Evolutionary conservation across 1,140 invertebrate genomes (phyloP).

Genomic region (Papilio polytes): DNA sequence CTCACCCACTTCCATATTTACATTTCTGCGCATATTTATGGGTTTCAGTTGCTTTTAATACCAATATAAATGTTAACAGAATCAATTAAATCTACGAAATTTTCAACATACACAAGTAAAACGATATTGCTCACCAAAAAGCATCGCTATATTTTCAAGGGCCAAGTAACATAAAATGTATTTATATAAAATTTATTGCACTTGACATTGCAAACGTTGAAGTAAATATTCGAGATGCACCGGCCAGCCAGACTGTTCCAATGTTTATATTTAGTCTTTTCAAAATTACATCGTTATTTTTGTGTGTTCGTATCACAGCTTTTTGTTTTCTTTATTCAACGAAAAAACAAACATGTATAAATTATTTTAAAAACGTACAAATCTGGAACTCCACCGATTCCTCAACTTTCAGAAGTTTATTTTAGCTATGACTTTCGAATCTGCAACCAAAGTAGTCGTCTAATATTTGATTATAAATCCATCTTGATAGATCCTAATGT

Average conservation of each 20-base stretch:
- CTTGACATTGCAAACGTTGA: constrained; percentile 29
- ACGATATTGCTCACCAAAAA: neutral
- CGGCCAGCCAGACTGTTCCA: neutral
- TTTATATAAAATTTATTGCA: constrained; percentile 21
- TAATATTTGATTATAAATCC: neutral
- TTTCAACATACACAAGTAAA: neutral
- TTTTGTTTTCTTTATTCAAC: neutral
- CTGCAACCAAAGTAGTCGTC: too few species aligned
- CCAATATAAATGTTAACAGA: neutral
- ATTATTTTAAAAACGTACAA: too few species aligned
- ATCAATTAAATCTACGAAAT: neutral
- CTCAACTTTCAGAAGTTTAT: neutral
- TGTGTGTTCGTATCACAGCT: neutral
- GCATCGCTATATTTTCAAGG: neutral
- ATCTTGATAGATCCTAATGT: too few species aligned
- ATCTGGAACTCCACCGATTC: neutral
- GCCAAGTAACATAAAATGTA: neutral
- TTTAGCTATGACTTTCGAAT: too few species aligned
- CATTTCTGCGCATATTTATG: too few species aligned
- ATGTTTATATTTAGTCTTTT: constrained; percentile 31
- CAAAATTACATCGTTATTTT: constrained; percentile 10
- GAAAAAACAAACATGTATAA: neutral
- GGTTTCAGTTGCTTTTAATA: too few species aligned
- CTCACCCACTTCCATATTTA: neutral
- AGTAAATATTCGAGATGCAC: constrained; percentile 14